Percentiles rank a stretch among this genome's conserved stretches.
Evolutionary conservation across 2,888 invertebrate species (phyloP).

Genomic region (Thereva unica): DNA sequence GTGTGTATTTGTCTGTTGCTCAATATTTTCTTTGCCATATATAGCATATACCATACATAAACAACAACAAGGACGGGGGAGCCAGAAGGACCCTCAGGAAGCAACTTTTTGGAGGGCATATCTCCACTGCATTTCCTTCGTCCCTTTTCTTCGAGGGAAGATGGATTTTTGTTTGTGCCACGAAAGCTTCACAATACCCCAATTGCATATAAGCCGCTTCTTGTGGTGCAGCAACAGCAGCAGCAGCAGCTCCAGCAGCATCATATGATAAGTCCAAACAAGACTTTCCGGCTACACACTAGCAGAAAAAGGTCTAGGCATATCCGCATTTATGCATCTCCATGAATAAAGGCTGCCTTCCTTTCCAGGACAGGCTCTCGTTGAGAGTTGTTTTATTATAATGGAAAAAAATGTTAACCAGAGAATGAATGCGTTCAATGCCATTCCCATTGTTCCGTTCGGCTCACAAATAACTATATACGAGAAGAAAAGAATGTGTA

Average conservation of each 20-base stretch:
- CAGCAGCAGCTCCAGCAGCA: no score
- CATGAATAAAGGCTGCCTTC: slow-evolving; percentile 19
- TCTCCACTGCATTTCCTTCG: slow-evolving; percentile 13
- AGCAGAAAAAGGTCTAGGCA: slow-evolving; percentile 18
- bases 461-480: slow-evolving; percentile 20
- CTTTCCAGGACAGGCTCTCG: slow-evolving; percentile 12
- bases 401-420: slow-evolving; percentile 14
- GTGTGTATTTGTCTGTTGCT: slow-evolving; percentile 11
- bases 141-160: slow-evolving; percentile 13
- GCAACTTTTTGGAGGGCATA: slow-evolving; percentile 3
- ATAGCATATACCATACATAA: slow-evolving; percentile 25
- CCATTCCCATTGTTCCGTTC: slow-evolving; percentile 26
- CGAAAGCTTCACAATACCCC: slow-evolving; percentile 28
- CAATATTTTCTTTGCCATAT: slow-evolving; percentile 2
- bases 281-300: slow-evolving; percentile 30
- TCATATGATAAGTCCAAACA: slow-evolving; percentile 17
- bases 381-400: slow-evolving; percentile 24
- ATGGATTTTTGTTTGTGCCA: slow-evolving; percentile 31
- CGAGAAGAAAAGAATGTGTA: slow-evolving; percentile 25
- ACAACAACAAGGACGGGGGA: slow-evolving; percentile 17
- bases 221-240: slow-evolving; percentile 1
- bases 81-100: no score
- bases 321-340: slow-evolving; percentile 33
- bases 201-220: slow-evolving; percentile 23
- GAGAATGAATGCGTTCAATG: slow-evolving; percentile 34